These are phyloP conservation scores for Colius striatus DNA, from an alignment of 2,113 vertebrate species.

Conservation along the genomic window DNA sequence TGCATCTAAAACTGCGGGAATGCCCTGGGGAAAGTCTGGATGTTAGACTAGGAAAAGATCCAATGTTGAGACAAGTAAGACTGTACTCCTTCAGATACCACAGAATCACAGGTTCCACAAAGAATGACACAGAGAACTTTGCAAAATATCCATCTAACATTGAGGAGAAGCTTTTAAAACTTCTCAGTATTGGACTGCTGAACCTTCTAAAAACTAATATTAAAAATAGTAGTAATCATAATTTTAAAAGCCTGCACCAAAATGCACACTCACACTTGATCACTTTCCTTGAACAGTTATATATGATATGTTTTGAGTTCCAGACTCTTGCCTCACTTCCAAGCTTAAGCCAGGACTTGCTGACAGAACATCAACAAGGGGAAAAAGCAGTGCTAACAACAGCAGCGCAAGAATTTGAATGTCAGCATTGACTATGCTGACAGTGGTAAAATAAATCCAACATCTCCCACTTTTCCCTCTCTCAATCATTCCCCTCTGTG, in stretches of 20 bases:
- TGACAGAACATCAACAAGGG: background rate
- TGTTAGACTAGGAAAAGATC: background rate
- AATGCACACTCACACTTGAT: background rate
- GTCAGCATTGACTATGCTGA: background rate
- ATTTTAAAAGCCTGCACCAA: background rate
- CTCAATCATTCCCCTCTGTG: background rate
- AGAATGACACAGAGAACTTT: background rate
- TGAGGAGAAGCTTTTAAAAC: background rate
- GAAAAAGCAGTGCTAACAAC: background rate
- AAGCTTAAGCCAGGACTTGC: background rate
- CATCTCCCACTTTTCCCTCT: background rate
- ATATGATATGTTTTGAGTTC: background rate
- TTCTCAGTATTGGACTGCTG: background rate
- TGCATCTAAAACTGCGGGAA: background rate
- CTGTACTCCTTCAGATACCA: background rate
- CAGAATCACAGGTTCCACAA: background rate
- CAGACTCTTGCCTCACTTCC: background rate
- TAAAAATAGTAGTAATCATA: background rate
- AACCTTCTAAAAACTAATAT: background rate
- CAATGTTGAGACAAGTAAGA: background rate
- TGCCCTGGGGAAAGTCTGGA: background rate
- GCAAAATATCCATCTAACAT: background rate
- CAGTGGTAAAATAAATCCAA: background rate
- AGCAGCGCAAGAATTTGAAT: background rate
- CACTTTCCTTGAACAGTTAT: background rate